These are phyloP conservation scores for Petromus typicus DNA, from an alignment of 2,113 vertebrate genomes.

Conservation along the genomic window DNA sequence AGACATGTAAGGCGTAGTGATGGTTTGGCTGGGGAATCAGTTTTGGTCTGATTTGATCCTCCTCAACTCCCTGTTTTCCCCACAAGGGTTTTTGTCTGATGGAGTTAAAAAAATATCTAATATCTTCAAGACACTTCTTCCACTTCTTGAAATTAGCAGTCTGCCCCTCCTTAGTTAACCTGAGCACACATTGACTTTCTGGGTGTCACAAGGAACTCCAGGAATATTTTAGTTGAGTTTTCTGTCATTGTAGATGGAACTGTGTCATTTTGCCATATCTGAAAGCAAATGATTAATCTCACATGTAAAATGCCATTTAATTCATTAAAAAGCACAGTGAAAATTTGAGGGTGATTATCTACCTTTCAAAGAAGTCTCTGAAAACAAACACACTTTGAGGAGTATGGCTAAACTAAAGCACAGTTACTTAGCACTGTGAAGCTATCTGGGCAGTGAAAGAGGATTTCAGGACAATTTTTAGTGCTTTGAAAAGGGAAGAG, in stretches of 20 bases:
- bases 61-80: not conserved
- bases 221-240: not conserved
- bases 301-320: not conserved
- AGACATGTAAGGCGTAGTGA: not conserved
- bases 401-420: not conserved
- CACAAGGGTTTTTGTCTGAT: not conserved
- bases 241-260: not conserved
- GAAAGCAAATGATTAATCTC: not conserved
- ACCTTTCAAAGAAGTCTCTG: not conserved
- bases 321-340: not conserved
- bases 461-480: not conserved
- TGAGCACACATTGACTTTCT: not conserved
- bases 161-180: not conserved
- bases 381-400: not conserved
- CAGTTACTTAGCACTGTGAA: not conserved
- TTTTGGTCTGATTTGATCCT: not conserved
- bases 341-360: not conserved
- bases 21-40: not conserved
- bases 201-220: not conserved
- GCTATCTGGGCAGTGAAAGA: not conserved
- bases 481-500: not conserved
- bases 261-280: not conserved
- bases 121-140: not conserved
- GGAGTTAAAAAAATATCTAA: not conserved
- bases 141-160: not conserved